Percentiles rank a stretch among this genome's conserved stretches.
Evolutionary conservation across 2,113 vertebrate species (phyloP).

Genomic region (Coryphaenoides rupestris): DNA sequence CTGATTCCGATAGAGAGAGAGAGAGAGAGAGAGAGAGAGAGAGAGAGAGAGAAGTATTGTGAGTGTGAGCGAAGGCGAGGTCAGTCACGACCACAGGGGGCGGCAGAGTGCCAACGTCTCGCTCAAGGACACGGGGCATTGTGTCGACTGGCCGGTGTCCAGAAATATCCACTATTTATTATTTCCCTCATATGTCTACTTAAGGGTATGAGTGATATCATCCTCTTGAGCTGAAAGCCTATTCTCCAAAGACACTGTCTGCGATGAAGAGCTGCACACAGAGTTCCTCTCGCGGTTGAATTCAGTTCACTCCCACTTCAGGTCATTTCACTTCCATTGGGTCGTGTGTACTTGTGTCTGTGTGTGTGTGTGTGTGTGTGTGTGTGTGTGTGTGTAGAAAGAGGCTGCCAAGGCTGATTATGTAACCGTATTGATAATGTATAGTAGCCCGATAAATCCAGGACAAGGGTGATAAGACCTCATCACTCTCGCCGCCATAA

Average conservation of each 20-base stretch:
- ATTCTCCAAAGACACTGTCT: too few relatives aligned
- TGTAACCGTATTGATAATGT: slow-evolving; percentile 48
- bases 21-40: too few relatives aligned
- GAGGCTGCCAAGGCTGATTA: slow-evolving; percentile 44
- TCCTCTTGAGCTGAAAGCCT: too few relatives aligned
- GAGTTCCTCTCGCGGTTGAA: background rate
- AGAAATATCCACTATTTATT: too few relatives aligned
- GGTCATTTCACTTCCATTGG: slow-evolving; percentile 6
- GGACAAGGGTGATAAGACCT: slow-evolving; percentile 31
- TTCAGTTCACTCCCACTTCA: background rate
- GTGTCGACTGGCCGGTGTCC: background rate
- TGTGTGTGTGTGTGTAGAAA: slow-evolving; percentile 2
- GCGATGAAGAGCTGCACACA: background rate
- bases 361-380: too few relatives aligned
- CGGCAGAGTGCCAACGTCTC: background rate
- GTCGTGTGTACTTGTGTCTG: background rate
- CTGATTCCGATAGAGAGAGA: too few relatives aligned
- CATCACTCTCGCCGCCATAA: slow-evolving; percentile 7
- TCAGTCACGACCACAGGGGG: background rate
- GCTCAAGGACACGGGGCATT: too few relatives aligned
- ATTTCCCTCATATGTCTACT: too few relatives aligned
- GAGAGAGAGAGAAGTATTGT: too few relatives aligned
- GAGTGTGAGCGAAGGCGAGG: background rate
- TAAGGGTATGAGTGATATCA: too few relatives aligned
- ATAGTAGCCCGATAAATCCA: slow-evolving; percentile 60